Percentiles rank a stretch among this genome's conserved stretches.
Evolutionary conservation across 2,113 vertebrate species (phyloP).

Genomic region (Neolamprologus tretocephalus): DNA sequence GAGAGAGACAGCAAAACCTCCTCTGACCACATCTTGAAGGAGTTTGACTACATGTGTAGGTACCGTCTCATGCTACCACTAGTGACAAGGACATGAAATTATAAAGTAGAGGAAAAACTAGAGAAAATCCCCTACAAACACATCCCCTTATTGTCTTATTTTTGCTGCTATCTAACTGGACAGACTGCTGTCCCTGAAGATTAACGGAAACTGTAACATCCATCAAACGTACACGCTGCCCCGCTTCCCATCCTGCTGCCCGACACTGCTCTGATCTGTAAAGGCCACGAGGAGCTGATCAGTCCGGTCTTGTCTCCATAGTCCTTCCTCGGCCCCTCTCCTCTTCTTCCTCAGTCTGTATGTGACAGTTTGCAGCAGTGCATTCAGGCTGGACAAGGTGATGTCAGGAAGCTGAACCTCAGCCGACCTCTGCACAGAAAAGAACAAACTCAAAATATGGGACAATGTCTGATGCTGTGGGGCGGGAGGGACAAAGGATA

Average conservation of each 20-base stretch:
- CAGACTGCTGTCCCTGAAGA: not conserved
- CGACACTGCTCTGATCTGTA: not conserved
- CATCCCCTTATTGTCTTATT: not conserved
- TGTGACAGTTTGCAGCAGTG: slow-evolving; percentile 34
- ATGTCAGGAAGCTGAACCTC: slow-evolving; percentile 35
- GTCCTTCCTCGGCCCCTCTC: not conserved
- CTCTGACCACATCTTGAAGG: not conserved
- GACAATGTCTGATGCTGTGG: not conserved
- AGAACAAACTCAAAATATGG: not conserved
- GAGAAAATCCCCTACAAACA: not conserved
- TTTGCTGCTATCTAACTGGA: not conserved
- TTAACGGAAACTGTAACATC: not conserved
- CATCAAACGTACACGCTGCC: not conserved
- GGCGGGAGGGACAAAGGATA: accelerated
- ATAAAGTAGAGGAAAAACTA: not conserved
- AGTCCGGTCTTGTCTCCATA: not conserved
- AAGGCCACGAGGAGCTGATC: slow-evolving; percentile 9
- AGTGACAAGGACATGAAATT: not conserved
- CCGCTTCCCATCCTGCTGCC: not conserved
- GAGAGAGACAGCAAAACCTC: not conserved
- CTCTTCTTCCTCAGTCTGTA: slow-evolving; percentile 25
- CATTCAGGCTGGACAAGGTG: slow-evolving; percentile 21
- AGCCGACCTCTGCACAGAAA: not conserved
- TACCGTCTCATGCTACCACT: not conserved
- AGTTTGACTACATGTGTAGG: not conserved